Base-by-base conservation (phyloP, 2,113 vertebrate species). In the Rhinopomastus cyanomelas region DNA sequence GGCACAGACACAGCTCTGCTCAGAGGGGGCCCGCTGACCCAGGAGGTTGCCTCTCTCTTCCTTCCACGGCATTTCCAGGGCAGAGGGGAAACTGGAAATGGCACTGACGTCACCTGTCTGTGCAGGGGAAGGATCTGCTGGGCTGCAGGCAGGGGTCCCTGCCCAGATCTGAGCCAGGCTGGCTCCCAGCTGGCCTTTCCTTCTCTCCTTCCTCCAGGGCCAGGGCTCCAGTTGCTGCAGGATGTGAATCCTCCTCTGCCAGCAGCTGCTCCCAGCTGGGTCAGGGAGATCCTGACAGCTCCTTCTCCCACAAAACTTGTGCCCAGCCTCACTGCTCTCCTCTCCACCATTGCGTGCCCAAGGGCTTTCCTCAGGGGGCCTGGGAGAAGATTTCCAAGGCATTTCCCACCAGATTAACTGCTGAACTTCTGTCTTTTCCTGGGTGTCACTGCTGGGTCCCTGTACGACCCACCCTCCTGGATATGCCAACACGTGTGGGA, bases 31-130 rank as follows among this genome's bases (percentile, higher is more conserved):
- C 4, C 1, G 16, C 67, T 57, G 92, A 8, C 56, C 56, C 5
- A 1, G 67, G 73, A 81, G 65, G 12, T 8, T 71, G 56, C 4
- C 29, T 80, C 22, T 92, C 76, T 85, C 83, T 95, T 95, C 90
- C 94, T 94, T 92, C 93, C 95, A 73, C 67, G 52, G 30, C 3
- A 0, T 77, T 89, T 89, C 76, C 83, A 89, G 88, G 80, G 92
- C 88, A 91, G 60, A 81, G 68, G 57, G 94, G 79, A 89, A 92
- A 66, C 62, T 94, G 87, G 81, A 93, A 91, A 55, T 42, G 25
- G 32, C 48, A 3, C 67, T 85, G 93, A 91, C 60, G 19, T 85
- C 59, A 11, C 52, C 32, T 3, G 3, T 62, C 86, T 65, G 64
- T 7, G 46, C 0, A 1, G 29, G 81, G 80, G 30, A 69, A 88